Evolutionary conservation across 1,140 invertebrate genomes (phyloP).

Genomic region (Cyclina sinensis): DNA sequence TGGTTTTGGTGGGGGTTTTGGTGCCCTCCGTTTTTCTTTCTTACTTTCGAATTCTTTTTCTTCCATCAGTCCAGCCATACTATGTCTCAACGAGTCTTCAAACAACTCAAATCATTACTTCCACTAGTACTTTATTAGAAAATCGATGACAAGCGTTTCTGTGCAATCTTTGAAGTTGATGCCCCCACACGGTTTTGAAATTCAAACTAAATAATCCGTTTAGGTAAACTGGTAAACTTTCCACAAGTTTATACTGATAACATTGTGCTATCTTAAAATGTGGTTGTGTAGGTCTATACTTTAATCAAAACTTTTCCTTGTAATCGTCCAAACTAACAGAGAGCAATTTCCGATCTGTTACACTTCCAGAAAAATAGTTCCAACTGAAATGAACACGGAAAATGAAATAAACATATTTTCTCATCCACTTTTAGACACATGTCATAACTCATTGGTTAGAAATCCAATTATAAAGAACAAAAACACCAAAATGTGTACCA

Average conservation of each 20-base stretch:
- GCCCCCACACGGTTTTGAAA: neutral
- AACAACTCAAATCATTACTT: neutral
- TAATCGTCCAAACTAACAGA: neutral
- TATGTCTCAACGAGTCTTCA: neutral
- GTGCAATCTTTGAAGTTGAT: neutral
- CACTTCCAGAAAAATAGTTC: conserved; percentile 21
- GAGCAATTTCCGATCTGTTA: conserved; percentile 26
- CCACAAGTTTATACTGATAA: neutral
- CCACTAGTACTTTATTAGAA: conserved; percentile 1
- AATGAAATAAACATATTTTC: conserved; percentile 36
- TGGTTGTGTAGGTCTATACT: neutral
- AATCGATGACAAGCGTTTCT: neutral
- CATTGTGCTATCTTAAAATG: neutral
- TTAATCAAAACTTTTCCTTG: neutral
- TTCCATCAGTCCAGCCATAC: conserved; percentile 54
- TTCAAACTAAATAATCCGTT: neutral
- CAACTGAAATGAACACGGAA: conserved; percentile 38
- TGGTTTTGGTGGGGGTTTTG: conserved; percentile 58
- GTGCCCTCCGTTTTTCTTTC: conserved; percentile 42
- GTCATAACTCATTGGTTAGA: conserved; percentile 8
- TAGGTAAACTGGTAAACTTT: neutral
- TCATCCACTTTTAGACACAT: conserved; percentile 2
- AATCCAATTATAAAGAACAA: conserved; percentile 5
- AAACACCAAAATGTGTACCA: neutral
- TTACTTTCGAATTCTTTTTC: conserved; percentile 59